phyloP scores from a whole-genome alignment of 2,888 invertebrate species.

The Drosophila recens region DNA sequence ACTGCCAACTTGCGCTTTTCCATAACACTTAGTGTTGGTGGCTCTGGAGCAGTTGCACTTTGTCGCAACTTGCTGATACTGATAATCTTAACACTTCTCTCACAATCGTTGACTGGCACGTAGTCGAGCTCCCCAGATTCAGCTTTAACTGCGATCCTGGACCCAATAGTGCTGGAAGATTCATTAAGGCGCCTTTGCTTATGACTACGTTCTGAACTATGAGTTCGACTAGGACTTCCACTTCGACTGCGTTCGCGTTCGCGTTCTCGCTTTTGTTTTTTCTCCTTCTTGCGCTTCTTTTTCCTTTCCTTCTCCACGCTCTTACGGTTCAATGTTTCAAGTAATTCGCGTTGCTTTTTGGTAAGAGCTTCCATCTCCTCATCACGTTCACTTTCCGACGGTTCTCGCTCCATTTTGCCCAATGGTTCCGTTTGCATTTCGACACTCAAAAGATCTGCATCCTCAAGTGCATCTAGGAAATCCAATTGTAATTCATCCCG shows the following conservation, averaged over 20 bases:
- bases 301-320: background rate
- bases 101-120: slow-evolving; percentile 21
- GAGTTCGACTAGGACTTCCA: background rate
- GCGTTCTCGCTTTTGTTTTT: slow-evolving; percentile 27
- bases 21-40: background rate
- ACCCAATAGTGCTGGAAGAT: too few relatives aligned
- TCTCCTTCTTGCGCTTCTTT: slow-evolving; percentile 34
- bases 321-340: background rate
- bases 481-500: slow-evolving; percentile 1
- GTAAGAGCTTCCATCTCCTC: background rate
- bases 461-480: slow-evolving; percentile 11
- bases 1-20: slow-evolving; percentile 51
- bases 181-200: background rate
- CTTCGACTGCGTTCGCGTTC: slow-evolving; percentile 30
- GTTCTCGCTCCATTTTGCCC: slow-evolving; percentile 8
- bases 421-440: background rate
- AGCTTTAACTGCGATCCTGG: background rate
- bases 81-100: slow-evolving; percentile 22
- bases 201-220: background rate
- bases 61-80: slow-evolving; percentile 17
- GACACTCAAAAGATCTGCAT: background rate
- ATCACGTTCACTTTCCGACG: background rate
- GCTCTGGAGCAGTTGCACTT: background rate
- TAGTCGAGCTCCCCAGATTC: slow-evolving; percentile 13
- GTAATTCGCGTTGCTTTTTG: background rate